Conservation (phyloP, 2,113 vertebrate genomes). For the Peromyscus polionotus region DNA sequence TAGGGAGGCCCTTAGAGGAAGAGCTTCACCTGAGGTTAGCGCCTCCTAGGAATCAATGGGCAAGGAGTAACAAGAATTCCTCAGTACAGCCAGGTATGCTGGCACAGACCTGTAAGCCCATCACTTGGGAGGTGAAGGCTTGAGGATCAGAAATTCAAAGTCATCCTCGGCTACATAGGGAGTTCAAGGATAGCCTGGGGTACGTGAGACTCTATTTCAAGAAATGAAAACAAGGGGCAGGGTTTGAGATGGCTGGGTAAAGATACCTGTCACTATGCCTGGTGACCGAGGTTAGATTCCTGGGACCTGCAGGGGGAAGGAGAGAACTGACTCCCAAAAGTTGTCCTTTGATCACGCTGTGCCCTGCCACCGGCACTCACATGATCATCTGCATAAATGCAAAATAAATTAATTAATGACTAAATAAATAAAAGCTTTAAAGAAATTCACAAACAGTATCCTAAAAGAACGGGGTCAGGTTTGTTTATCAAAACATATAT, state of each 20-base stretch:
- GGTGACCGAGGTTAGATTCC: background rate
- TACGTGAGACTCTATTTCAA: background rate
- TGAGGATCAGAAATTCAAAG: background rate
- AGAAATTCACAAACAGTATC: background rate
- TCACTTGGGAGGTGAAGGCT: background rate
- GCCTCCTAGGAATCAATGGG: too few relatives aligned
- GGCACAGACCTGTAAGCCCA: too few relatives aligned
- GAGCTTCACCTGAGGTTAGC: background rate
- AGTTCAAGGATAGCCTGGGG: background rate
- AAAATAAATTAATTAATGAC: background rate
- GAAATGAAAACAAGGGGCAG: background rate
- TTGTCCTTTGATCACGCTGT: background rate
- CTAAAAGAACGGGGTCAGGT: background rate
- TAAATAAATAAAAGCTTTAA: background rate
- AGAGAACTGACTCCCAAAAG: background rate
- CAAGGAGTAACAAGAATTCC: background rate
- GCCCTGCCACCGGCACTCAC: background rate
- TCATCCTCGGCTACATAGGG: background rate
- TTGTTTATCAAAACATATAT: background rate
- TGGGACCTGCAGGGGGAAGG: background rate
- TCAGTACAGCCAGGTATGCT: background rate
- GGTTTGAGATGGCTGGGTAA: background rate
- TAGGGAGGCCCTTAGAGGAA: background rate
- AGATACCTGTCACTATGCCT: too few relatives aligned
- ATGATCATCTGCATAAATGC: background rate